Evolutionary conservation across 1,140 invertebrate species (phyloP).

Genomic region (Trichoplusia ni): DNA sequence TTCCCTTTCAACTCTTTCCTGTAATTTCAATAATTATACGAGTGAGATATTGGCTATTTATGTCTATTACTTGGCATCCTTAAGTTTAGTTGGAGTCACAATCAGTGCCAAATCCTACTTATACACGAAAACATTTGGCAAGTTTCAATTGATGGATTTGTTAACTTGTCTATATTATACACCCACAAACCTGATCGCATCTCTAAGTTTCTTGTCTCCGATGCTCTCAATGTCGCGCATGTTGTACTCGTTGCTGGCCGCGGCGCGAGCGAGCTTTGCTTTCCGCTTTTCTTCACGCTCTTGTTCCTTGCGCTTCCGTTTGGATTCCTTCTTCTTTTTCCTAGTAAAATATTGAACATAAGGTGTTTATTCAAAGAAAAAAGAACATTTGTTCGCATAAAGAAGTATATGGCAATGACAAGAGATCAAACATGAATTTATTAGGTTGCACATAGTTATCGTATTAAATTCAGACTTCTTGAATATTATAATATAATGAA

Average conservation of each 20-base stretch:
- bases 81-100: no score
- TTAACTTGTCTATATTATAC: no score
- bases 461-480: no score
- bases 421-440: no score
- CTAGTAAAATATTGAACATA: slow-evolving; percentile 67
- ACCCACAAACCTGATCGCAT: slow-evolving; percentile 86
- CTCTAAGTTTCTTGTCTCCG: slow-evolving; percentile 84
- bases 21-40: slow-evolving; percentile 39
- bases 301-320: slow-evolving; percentile 85
- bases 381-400: no score
- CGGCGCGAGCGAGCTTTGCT: slow-evolving; percentile 65
- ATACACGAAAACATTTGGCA: no score
- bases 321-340: slow-evolving; percentile 86
- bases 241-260: slow-evolving; percentile 64
- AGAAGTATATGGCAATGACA: no score
- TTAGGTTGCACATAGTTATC: no score
- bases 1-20: slow-evolving; percentile 81
- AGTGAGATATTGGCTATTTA: neutral
- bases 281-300: slow-evolving; percentile 77
- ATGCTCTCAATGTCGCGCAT: slow-evolving; percentile 84
- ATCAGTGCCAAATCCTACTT: no score
- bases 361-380: neutral
- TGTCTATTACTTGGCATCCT: no score
- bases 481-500: no score
- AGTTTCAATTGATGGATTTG: neutral